Conservation (phyloP, 2,113 vertebrate genomes). For the Anas platyrhynchos region DNA sequence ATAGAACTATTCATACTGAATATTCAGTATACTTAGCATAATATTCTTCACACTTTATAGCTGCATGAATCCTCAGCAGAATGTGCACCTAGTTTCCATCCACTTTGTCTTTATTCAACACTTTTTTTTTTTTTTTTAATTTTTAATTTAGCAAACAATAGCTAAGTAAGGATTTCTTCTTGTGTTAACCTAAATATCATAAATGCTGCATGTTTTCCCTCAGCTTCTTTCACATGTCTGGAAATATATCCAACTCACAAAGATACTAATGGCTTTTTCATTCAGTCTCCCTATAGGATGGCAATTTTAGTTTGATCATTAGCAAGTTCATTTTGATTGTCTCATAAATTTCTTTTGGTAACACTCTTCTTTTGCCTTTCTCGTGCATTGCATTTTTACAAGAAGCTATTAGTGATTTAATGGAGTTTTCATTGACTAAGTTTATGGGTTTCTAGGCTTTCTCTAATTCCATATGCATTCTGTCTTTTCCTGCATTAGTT, state of each 20-base stretch:
- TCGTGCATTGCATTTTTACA: not conserved
- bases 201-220: not conserved
- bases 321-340: not conserved
- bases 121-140: not conserved
- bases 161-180: not conserved
- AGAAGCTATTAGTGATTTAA: not conserved
- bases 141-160: not conserved
- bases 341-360: not conserved
- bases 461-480: not conserved
- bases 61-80: not conserved
- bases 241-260: not conserved
- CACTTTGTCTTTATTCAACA: not conserved
- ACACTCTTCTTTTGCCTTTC: not conserved
- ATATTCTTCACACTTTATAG: not conserved
- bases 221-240: not conserved
- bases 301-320: not conserved
- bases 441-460: not conserved
- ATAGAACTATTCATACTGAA: not conserved
- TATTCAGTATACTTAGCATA: not conserved
- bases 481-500: constrained; percentile 20
- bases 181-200: not conserved
- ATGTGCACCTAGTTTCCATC: not conserved
- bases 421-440: not conserved
- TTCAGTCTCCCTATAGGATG: not conserved
- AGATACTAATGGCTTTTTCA: not conserved